Conservation (phyloP, 2,888 invertebrate species). For the Melipona beecheii region DNA sequence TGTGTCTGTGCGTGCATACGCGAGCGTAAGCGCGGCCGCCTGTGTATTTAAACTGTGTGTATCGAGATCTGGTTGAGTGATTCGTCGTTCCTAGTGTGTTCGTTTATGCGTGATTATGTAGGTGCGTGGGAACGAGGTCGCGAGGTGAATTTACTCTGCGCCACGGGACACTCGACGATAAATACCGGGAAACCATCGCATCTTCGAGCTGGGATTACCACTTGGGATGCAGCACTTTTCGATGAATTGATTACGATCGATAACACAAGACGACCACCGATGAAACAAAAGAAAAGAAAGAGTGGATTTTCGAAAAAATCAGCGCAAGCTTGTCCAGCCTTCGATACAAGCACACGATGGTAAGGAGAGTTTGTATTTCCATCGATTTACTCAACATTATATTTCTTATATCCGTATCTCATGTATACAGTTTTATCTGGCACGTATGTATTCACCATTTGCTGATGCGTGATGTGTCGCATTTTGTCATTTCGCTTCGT, state of each 20-base stretch:
- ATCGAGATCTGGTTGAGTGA: slow-evolving; percentile 42
- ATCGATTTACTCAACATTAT: slow-evolving; percentile 25
- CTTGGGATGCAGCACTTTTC: slow-evolving; percentile 27
- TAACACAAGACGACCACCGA: slow-evolving; percentile 1
- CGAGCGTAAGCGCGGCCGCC: background rate
- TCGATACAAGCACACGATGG: slow-evolving; percentile 57
- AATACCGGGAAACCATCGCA: slow-evolving; percentile 37
- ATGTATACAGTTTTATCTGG: slow-evolving; percentile 27
- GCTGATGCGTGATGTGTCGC: slow-evolving; percentile 23
- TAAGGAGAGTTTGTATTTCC: slow-evolving; percentile 53
- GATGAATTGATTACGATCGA: slow-evolving; percentile 24
- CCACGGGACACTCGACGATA: slow-evolving; percentile 31
- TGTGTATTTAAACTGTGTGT: slow-evolving; percentile 35
- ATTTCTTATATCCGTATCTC: slow-evolving; percentile 10
- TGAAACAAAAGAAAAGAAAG: slow-evolving; percentile 8
- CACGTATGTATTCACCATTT: slow-evolving; percentile 13
- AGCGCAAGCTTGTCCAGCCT: slow-evolving; percentile 42
- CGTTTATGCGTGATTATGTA: slow-evolving; percentile 50
- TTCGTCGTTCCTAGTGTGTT: slow-evolving; percentile 28
- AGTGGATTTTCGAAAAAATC: slow-evolving; percentile 24
- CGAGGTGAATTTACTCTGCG: slow-evolving; percentile 64
- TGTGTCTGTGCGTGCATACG: background rate
- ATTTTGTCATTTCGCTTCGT: slow-evolving; percentile 16
- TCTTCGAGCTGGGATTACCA: slow-evolving; percentile 49
- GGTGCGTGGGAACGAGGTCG: slow-evolving; percentile 71